phyloP scores from a whole-genome alignment of 2,888 invertebrate genomes.

The Dugesia japonica region DNA sequence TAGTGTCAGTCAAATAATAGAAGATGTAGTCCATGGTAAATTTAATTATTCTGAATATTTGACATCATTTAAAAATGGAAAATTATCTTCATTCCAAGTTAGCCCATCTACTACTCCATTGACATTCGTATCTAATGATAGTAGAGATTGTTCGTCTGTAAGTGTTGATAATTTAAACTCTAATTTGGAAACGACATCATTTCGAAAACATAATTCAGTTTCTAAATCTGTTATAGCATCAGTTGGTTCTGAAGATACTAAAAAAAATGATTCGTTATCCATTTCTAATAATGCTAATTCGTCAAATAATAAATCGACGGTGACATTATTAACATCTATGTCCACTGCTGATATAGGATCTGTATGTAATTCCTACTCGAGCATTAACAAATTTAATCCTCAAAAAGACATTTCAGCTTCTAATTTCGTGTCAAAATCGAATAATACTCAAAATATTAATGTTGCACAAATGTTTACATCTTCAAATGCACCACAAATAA shows the following conservation, averaged over 20 bases:
- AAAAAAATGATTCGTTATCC: background rate
- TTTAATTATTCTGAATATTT: constrained; percentile 26
- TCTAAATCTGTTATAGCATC: background rate
- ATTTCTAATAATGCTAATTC: background rate
- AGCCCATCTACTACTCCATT: background rate
- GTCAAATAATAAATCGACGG: background rate
- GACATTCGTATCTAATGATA: background rate
- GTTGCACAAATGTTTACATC: background rate
- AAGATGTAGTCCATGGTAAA: constrained; percentile 34
- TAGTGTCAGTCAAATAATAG: constrained; percentile 22
- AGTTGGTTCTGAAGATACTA: background rate
- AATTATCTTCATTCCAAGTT: constrained; percentile 4
- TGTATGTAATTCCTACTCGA: background rate
- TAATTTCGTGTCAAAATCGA: background rate
- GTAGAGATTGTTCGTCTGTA: background rate
- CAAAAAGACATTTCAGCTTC: background rate
- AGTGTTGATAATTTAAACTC: background rate
- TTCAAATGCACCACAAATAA: background rate
- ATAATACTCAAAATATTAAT: background rate
- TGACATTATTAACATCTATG: background rate
- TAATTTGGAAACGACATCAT: background rate
- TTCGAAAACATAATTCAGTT: background rate
- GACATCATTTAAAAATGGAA: background rate
- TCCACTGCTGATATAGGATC: background rate
- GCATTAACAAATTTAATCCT: background rate